Base-by-base conservation (phyloP, 2,797 vertebrate genomes). In the Fratercula arctica region DNA sequence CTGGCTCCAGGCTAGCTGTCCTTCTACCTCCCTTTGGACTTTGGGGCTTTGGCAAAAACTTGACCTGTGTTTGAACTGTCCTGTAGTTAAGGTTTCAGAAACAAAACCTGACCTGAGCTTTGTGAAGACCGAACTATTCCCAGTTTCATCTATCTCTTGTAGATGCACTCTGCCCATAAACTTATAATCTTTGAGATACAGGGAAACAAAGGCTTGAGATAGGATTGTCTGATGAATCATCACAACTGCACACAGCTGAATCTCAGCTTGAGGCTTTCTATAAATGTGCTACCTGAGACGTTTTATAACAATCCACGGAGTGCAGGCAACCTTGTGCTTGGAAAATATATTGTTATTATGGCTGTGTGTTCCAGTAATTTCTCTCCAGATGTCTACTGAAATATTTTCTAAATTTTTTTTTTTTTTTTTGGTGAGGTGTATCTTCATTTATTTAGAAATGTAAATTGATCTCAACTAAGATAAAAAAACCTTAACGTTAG, bases 41-140 rank as follows among this genome's bases (percentile, higher is more conserved):
- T 80, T 1, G 31, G 23, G 57, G 20, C 75, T 81, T 88, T 85
- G 74, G 48, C 90, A 93, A 45, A 87, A 96, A 51, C 37, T 59
- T 93, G 94, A 92, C 92, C 89, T 81, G 46, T 28, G 24, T 90
- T 95, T 96, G 92, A 96, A 95, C 90, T 85, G 72, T 92, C 57
- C 56, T 60, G 50, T 51, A 63, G 53, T 87, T 31, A 53, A 45
- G 28, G 85, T 85, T 89, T 85, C 74, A 77, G 45, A 82, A 80
- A 77, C 12, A 88, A 81, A 90, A 70, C 35, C 67, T 89, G 93
- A 86, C 83, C 70, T 89, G 45, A 68, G 29, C 50, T 87, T 90
- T 83, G 37, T n/a, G 54, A 85, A 48, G 48, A 21, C 37, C 7
- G 35, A 90, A 33, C 57, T 94, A 41, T 84, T 93, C 68, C 84